A percentile compares a stretch with the other conserved stretches of the same genome.
phyloP scores from a whole-genome alignment of 1,140 invertebrate genomes.

The Sarcophaga bullata region DNA sequence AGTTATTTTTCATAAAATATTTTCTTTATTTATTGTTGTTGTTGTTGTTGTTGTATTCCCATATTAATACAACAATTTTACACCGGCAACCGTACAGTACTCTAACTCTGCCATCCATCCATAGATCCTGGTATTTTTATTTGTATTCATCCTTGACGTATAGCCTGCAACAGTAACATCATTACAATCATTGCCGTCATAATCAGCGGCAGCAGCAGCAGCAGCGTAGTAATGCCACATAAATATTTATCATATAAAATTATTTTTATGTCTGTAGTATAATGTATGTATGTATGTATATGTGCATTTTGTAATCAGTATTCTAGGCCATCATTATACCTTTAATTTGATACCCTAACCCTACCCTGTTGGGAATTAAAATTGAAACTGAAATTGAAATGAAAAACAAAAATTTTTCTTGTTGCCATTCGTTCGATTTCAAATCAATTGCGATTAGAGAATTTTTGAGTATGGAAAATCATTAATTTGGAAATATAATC shows the following conservation, averaged over 20 bases:
- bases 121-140: neutral
- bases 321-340: neutral
- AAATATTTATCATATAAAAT: neutral
- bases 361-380: slow-evolving; percentile 13
- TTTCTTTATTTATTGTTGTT: no score
- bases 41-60: no score
- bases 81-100: no score
- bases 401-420: neutral
- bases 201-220: neutral
- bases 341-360: slow-evolving; percentile 14
- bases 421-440: neutral
- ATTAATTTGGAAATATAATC: neutral
- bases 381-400: neutral
- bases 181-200: neutral
- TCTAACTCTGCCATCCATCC: neutral
- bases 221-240: neutral
- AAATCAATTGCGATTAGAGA: neutral
- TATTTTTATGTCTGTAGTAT: no score
- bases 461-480: neutral
- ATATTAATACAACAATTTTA: no score
- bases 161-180: neutral
- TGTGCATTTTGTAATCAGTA: neutral
- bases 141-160: slow-evolving; percentile 4
- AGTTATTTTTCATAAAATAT: no score
- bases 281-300: neutral